Percentiles rank a stretch among this genome's conserved stretches.
Evolutionary conservation across 2,113 vertebrate genomes (phyloP).

Genomic region (Eleginops maclovinus): DNA sequence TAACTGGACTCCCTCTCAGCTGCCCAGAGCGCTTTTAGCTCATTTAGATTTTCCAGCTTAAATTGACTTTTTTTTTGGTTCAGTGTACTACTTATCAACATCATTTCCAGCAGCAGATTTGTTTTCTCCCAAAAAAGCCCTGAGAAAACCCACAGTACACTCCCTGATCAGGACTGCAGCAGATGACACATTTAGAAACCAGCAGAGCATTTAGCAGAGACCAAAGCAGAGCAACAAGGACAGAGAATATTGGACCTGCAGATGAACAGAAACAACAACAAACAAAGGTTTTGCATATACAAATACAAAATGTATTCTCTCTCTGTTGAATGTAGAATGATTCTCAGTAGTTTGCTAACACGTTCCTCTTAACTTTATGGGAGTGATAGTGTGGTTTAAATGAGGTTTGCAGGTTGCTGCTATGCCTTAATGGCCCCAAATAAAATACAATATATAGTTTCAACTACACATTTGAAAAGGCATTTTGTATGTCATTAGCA

Average conservation of each 20-base stretch:
- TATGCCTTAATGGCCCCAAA: no score
- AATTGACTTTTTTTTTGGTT: no score
- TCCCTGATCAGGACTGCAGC: neutral
- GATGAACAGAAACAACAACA: neutral
- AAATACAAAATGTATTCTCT: no score
- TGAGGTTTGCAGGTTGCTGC: no score
- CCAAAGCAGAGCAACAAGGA: neutral
- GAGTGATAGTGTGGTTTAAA: no score
- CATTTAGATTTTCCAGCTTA: no score
- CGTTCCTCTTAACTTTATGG: no score
- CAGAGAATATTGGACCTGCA: neutral
- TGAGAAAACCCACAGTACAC: no score
- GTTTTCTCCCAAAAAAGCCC: no score
- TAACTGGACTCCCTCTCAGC: neutral
- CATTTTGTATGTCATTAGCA: constrained; percentile 34
- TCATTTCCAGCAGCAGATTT: neutral
- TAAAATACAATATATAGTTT: no score
- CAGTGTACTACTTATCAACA: no score
- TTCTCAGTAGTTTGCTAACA: neutral
- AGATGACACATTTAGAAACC: neutral
- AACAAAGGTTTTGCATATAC: neutral
- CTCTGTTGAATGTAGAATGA: neutral
- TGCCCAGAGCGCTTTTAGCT: neutral
- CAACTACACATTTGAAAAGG: no score
- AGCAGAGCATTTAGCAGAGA: neutral